These are phyloP conservation scores for Varanus komodoensis DNA, from an alignment of 2,113 vertebrate species.

Conservation along the genomic window DNA sequence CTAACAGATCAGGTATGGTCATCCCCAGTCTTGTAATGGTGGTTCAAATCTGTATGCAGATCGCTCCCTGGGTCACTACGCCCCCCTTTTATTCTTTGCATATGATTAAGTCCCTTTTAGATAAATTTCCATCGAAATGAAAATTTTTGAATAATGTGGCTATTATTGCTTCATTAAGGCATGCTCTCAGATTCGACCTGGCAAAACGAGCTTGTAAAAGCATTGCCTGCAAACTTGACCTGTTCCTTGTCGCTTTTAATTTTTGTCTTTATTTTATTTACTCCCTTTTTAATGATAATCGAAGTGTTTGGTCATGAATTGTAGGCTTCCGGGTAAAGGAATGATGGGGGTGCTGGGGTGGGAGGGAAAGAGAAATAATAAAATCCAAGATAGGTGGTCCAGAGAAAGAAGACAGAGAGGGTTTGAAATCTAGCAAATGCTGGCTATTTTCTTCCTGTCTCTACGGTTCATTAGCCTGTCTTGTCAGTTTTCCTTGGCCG, in stretches of 20 bases:
- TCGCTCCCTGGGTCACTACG: constrained; percentile 88
- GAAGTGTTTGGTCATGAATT: constrained; percentile 63
- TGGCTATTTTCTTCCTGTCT: constrained; percentile 87
- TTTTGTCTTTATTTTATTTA: constrained; percentile 87
- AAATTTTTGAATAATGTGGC: constrained; percentile 96
- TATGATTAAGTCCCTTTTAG: constrained; percentile 96
- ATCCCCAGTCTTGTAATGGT: constrained; percentile 49
- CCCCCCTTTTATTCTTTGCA: constrained; percentile 94
- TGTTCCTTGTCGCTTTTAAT: constrained; percentile 97
- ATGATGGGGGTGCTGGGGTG: constrained; percentile 25
- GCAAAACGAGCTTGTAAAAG: constrained; percentile 92
- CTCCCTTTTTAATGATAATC: constrained; percentile 72
- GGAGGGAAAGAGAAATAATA: constrained; percentile 66
- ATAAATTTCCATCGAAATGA: constrained; percentile 95
- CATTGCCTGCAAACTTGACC: constrained; percentile 93
- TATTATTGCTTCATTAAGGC: constrained; percentile 98
- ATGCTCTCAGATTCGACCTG: constrained; percentile 92
- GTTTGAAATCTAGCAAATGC: constrained; percentile 86
- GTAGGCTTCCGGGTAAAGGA: constrained; percentile 60
- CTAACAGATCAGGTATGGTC: constrained; percentile 94
- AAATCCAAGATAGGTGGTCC: constrained; percentile 82
- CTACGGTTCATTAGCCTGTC: constrained; percentile 92
- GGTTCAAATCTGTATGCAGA: constrained; percentile 84
- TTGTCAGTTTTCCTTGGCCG: constrained; percentile 92
- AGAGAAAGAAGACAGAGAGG: constrained; percentile 67